Base-by-base conservation (phyloP, 2,113 vertebrate species). In the Crypturellus undulatus region DNA sequence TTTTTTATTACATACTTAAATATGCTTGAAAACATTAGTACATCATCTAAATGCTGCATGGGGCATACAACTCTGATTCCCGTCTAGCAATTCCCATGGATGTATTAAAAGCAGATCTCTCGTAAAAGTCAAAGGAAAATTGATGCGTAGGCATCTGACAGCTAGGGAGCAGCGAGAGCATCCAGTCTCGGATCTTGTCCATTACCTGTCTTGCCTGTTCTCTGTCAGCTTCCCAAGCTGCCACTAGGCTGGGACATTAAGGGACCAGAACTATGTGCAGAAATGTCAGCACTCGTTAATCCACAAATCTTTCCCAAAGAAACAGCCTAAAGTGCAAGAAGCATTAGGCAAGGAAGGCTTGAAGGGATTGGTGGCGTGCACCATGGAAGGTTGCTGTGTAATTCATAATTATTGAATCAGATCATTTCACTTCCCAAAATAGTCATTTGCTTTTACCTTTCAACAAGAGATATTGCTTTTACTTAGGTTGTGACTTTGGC, bases 391-490 rank as follows among this genome's bases (percentile, higher is more conserved):
- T 2, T 67, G 63, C 11, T 70, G 5, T 8, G 6, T 78, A 58
- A 59, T 80, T 47, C 42, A 4, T 78, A 84, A 14, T n/a, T 80
- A 47, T 24, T 73, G 60, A 90, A 47, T 51, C 34, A 12, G 18
- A 47, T 68, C 68, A 8, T 89, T 89, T 68, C 54, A 26, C 40
- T 88, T 79, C 75, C 14, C 51, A 59, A 93, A 95, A 25, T 28
- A 21, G 63, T 78, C 8, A 30, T 47, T 95, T 94, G 75, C 22
- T 43, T 94, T 94, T 65, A 28, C 63, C 81, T 96, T 91, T 91
- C 79, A 71, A 69, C 67, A 87, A 68, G 32, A 84, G 20, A 20
- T 36, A 52, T 1, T 26, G 11, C 11, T 42, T 94, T 72, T 86
- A 45, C 76, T 89, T 90, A 85, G n/a, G 56, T 72, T 83, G 32